Base-by-base conservation (phyloP, 2,113 vertebrate genomes). In the Pterocles orientalis region DNA sequence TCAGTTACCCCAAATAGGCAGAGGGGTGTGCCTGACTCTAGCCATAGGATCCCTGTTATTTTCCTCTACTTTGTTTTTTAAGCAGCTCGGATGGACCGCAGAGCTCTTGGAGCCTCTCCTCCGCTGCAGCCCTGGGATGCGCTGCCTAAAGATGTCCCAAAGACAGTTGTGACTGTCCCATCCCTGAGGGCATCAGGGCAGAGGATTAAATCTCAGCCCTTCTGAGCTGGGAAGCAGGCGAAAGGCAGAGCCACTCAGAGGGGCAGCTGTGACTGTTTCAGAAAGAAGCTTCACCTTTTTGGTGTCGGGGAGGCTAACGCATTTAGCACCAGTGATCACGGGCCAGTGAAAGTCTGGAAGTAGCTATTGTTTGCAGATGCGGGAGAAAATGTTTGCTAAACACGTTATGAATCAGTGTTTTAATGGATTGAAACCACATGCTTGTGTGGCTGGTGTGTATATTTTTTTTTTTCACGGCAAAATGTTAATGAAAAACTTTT, bases 391-490 rank as follows among this genome's bases (percentile, higher is more conserved):
- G 57, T 93, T 96, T 96, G 88, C 92, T 94, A 90, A 96, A 93
- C 88, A 81, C 48, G 24, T 92, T 88, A 92, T 94, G 96, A 96
- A 94, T 96, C 96, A 84, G 94, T 53, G 80, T 87, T 94, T 82
- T 56, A 81, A 64, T 20, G 88, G 86, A 96, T 95, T 96, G 94
- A 69, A 97, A 96, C 95, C 95, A 96, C 90, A 96, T 93, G 95
- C 85, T 61, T 24, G 14, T 92, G 93, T 58, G 93, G 92, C 95
- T 90, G 88, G 53, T 62, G 86, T 71, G 94, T 83, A 21, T 86
- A 81, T 94, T 93, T 93, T 79, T 95, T 81, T 36, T 93, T 79
- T 95, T 81, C 86, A 88, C 0, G 2, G 94, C 41, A 78, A 93
- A 96, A 96, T 24, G 57, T 78, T 96, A 97, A 96, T 96, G 95